A percentile compares a stretch with the other conserved stretches of the same genome.
Conservation (phyloP, 2,888 invertebrate genomes). For the Bombylius discolor region DNA sequence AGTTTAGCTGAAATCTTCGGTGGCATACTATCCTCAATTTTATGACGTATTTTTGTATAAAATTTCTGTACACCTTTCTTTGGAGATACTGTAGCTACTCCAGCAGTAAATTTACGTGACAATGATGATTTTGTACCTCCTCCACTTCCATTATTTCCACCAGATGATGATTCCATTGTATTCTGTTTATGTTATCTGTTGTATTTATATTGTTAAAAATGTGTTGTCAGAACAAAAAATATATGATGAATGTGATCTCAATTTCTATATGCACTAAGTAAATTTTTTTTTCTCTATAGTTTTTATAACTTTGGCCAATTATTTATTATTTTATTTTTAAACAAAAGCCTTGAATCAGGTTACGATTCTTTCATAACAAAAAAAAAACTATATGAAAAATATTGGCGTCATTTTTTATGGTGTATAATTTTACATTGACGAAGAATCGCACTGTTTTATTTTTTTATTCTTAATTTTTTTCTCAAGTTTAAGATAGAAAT, state of each 20-base stretch:
- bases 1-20: conserved; percentile 28
- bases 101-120: not conserved
- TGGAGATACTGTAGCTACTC: conserved; percentile 1
- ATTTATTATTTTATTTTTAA: not conserved
- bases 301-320: not conserved
- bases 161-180: conserved; percentile 1
- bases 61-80: conserved; percentile 26
- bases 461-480: too few relatives aligned
- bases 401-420: not conserved
- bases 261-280: not conserved
- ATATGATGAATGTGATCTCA: not conserved
- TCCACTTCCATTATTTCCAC: not conserved
- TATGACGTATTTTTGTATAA: conserved; percentile 33
- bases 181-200: not conserved
- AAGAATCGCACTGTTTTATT: too few relatives aligned
- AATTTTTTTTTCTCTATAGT: too few relatives aligned
- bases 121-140: not conserved
- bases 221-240: not conserved
- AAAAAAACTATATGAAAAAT: too few relatives aligned
- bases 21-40: conserved; percentile 31
- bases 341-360: not conserved
- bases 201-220: not conserved
- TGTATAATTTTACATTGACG: not conserved
- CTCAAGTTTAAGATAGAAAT: too few relatives aligned
- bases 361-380: not conserved